Evolutionary conservation across 2,113 vertebrate species (phyloP).

Genomic region (Erythrolamprus reginae): DNA sequence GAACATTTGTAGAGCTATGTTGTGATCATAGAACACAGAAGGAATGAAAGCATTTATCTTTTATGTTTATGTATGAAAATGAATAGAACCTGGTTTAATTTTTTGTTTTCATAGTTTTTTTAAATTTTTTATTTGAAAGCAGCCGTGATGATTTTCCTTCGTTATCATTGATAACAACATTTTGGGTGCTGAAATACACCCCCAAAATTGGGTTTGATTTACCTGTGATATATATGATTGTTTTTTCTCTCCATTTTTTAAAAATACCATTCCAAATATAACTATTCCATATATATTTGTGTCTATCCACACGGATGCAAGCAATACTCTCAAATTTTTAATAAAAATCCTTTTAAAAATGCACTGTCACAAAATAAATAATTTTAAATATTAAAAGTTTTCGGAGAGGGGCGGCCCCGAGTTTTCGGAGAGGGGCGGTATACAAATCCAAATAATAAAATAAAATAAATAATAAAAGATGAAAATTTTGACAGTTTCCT

Average conservation of each 20-base stretch:
- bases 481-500: background rate
- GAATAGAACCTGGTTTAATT: background rate
- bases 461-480: background rate
- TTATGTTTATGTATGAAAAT: background rate
- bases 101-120: background rate
- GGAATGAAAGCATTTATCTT: background rate
- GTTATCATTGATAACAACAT: background rate
- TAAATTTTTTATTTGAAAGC: conserved; percentile 14
- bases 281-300: background rate
- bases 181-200: background rate
- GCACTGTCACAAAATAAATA: background rate
- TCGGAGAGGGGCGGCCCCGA: no score
- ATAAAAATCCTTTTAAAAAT: background rate
- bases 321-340: background rate
- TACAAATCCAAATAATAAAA: no score
- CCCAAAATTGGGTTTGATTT: background rate
- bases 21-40: background rate
- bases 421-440: no score
- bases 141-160: background rate
- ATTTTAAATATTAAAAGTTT: background rate
- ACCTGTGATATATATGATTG: background rate
- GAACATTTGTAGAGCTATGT: background rate
- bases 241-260: background rate
- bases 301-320: background rate
- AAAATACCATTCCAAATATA: background rate